Conservation (phyloP, 2,113 vertebrate species). For the Telmatochromis sp. region DNA sequence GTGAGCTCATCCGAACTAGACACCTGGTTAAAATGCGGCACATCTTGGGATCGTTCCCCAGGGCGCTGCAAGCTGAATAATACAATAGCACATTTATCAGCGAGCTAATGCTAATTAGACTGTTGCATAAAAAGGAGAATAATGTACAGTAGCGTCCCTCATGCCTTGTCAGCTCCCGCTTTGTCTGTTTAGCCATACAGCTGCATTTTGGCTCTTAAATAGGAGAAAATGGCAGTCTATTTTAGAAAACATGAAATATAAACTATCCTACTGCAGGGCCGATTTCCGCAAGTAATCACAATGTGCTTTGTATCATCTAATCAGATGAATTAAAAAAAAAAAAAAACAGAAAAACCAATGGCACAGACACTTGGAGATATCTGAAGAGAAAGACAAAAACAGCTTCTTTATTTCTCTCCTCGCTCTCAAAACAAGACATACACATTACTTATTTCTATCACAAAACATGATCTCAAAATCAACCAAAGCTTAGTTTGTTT, state of each 20-base stretch:
- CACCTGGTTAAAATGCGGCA: conserved; percentile 34
- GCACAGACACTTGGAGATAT: neutral
- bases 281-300: neutral
- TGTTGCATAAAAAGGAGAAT: conserved; percentile 44
- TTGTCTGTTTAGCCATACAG: neutral
- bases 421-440: neutral
- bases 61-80: conserved; percentile 44
- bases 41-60: conserved; percentile 23
- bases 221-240: neutral
- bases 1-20: conserved; percentile 18
- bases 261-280: neutral
- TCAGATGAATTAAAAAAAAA: neutral
- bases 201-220: neutral
- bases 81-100: conserved; percentile 54
- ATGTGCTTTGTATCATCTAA: neutral
- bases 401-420: neutral
- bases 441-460: neutral
- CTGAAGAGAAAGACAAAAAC: neutral
- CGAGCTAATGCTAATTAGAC: conserved; percentile 53
- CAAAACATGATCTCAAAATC: neutral
- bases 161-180: conserved; percentile 10
- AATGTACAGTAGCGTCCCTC: conserved; percentile 45
- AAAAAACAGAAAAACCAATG: neutral
- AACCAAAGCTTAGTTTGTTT: neutral
- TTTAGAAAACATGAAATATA: neutral